These are phyloP conservation scores for Caenorhabditis parvicauda DNA, from an alignment of 2,888 invertebrate species.

Conservation along the genomic window DNA sequence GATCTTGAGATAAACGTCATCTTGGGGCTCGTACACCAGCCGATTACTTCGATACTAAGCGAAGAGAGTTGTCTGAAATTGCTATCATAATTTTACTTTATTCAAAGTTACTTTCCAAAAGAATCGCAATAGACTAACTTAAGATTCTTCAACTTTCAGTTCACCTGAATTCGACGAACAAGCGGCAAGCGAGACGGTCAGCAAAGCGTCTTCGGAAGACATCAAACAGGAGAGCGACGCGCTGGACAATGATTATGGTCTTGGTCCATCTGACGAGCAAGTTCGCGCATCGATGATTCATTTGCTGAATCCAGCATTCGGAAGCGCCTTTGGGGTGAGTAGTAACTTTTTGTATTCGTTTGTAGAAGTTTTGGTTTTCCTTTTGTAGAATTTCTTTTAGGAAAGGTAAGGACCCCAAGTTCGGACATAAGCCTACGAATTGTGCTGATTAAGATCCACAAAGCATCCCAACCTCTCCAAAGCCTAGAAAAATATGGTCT, in stretches of 20 bases:
- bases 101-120: not conserved
- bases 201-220: slow-evolving; percentile 25
- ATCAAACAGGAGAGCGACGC: slow-evolving; percentile 22
- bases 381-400: too few relatives aligned
- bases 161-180: slow-evolving; percentile 25
- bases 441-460: too few relatives aligned
- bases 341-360: too few relatives aligned
- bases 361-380: too few relatives aligned
- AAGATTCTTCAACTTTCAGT: slow-evolving; percentile 1
- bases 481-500: too few relatives aligned
- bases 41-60: too few relatives aligned
- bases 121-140: not conserved
- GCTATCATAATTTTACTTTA: not conserved
- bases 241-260: slow-evolving; percentile 16
- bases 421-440: too few relatives aligned
- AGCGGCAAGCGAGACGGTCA: slow-evolving; percentile 24
- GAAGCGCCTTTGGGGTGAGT: slow-evolving; percentile 29
- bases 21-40: too few relatives aligned
- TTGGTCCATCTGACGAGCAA: slow-evolving; percentile 34
- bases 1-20: too few relatives aligned
- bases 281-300: slow-evolving; percentile 35
- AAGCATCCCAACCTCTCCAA: not conserved
- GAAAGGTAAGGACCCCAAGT: too few relatives aligned
- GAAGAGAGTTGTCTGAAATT: not conserved
- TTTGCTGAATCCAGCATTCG: slow-evolving; percentile 27